These are phyloP conservation scores for Periphyllus acericola DNA, from an alignment of 2,888 invertebrate species.

Conservation along the genomic window DNA sequence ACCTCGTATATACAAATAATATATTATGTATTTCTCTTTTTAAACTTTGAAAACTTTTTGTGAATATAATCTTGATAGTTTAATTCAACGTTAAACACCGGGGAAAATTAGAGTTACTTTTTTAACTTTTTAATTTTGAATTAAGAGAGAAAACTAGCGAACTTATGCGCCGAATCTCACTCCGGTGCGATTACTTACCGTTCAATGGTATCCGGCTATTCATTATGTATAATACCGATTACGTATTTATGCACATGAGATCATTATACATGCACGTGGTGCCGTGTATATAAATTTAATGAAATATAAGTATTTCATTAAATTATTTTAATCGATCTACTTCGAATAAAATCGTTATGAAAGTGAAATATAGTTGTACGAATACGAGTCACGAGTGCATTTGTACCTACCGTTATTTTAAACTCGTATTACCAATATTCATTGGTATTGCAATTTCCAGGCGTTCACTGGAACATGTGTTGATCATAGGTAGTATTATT, in stretches of 20 bases:
- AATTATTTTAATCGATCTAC: conserved; percentile 1
- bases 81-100: no score
- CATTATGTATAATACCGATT: conserved; percentile 12
- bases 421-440: no score
- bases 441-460: no score
- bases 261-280: not conserved
- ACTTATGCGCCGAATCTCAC: not conserved
- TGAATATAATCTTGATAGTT: no score
- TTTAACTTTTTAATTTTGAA: conserved; percentile 6
- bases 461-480: conserved; percentile 21
- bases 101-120: no score
- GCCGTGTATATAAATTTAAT: no score
- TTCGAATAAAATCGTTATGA: not conserved
- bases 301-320: not conserved
- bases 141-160: not conserved
- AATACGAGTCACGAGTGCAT: no score
- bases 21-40: no score
- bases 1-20: no score
- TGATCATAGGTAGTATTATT: not conserved
- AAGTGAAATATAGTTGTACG: not conserved
- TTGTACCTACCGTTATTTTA: no score
- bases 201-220: conserved; percentile 32
- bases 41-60: no score
- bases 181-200: not conserved
- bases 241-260: not conserved